phyloP scores from a whole-genome alignment of 2,888 invertebrate genomes.

The Unio delphinus region DNA sequence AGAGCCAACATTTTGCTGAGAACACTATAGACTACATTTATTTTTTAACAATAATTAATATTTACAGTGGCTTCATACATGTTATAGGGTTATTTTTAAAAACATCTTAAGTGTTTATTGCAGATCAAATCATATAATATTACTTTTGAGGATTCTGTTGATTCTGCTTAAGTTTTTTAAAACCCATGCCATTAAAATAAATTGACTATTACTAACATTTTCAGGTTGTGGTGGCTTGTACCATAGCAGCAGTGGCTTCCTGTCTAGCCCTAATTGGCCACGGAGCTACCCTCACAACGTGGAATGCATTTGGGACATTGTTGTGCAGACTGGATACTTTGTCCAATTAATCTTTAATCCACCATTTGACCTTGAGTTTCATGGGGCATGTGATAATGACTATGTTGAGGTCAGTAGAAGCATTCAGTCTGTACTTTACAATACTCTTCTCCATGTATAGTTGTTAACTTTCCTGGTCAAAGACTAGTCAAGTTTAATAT shows the following conservation, averaged over 20 bases:
- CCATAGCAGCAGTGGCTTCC: conserved; percentile 80
- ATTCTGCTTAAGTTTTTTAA: neutral
- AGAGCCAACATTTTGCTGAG: too few species aligned
- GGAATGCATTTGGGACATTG: conserved; percentile 95
- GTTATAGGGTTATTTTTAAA: neutral
- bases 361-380: conserved; percentile 85
- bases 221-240: conserved; percentile 95
- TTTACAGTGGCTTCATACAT: neutral
- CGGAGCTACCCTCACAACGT: conserved; percentile 94
- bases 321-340: conserved; percentile 88
- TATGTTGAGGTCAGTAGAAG: conserved; percentile 86
- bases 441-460: neutral
- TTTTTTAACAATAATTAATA: too few species aligned
- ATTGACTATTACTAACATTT: conserved; percentile 12
- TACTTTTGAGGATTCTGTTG: neutral
- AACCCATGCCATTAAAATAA: neutral
- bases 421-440: neutral
- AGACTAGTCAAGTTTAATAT: too few species aligned
- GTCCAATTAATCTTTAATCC: conserved; percentile 78
- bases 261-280: conserved; percentile 97
- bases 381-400: conserved; percentile 96
- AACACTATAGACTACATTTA: too few species aligned
- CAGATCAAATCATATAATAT: neutral
- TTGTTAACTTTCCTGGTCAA: too few species aligned
- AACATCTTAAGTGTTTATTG: neutral